Conservation (phyloP, 1,140 invertebrate species). For the Bacillus rossius region DNA sequence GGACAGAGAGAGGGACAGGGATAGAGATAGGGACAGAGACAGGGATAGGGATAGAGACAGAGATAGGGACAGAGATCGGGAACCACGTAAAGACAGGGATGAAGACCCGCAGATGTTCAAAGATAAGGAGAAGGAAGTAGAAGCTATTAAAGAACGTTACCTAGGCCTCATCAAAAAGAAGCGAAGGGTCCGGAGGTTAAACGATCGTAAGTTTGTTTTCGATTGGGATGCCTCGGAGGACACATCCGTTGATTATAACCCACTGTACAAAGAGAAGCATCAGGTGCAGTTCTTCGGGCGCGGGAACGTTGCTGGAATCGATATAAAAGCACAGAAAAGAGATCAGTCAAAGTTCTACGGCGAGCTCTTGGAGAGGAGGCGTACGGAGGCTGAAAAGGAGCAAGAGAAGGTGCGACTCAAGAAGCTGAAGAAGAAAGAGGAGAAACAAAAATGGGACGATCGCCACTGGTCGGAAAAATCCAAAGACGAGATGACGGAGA, state of each 20-base stretch:
- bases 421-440: slow-evolving; percentile 92
- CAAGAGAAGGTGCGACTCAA: slow-evolving; percentile 93
- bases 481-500: slow-evolving; percentile 93
- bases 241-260: slow-evolving; percentile 96
- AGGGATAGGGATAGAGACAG: slow-evolving; percentile 26
- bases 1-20: slow-evolving; percentile 32
- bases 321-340: slow-evolving; percentile 95
- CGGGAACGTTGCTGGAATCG: slow-evolving; percentile 96
- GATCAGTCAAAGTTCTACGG: slow-evolving; percentile 98
- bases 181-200: slow-evolving; percentile 81
- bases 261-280: slow-evolving; percentile 93
- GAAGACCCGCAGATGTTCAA: slow-evolving; percentile 46
- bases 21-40: no score
- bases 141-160: slow-evolving; percentile 93
- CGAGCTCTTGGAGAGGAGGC: slow-evolving; percentile 87
- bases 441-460: slow-evolving; percentile 98
- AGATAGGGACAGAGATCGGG: slow-evolving; percentile 40
- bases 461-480: slow-evolving; percentile 98
- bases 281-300: slow-evolving; percentile 94
- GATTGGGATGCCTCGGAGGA: slow-evolving; percentile 99
- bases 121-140: slow-evolving; percentile 86
- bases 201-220: slow-evolving; percentile 99
- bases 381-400: slow-evolving; percentile 96
- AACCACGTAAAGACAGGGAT: slow-evolving; percentile 29
- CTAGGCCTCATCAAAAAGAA: slow-evolving; percentile 94